phyloP scores from a whole-genome alignment of 2,888 invertebrate species.

The Melikaiella ostensackeni region DNA sequence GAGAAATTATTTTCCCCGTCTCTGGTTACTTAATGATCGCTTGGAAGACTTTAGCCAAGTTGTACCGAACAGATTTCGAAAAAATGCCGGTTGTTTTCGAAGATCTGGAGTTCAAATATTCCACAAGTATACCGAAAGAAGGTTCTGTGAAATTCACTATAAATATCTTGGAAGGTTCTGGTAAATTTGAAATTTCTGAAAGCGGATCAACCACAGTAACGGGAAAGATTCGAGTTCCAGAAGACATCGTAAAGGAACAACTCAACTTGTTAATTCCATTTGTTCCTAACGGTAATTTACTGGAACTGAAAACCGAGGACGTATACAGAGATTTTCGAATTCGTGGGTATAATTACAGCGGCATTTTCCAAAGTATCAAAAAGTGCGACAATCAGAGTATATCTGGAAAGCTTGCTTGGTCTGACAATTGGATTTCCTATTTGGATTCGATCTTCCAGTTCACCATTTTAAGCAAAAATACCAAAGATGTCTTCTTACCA shows the following conservation, averaged over 20 bases:
- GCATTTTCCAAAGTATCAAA: conserved; percentile 89
- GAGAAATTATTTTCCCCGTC: conserved; percentile 95
- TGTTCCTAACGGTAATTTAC: too few relatives aligned
- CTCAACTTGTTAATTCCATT: too few relatives aligned
- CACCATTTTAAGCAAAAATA: conserved; percentile 87
- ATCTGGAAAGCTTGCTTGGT: conserved; percentile 85
- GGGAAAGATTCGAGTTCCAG: conserved; percentile 81
- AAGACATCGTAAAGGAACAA: conserved; percentile 81
- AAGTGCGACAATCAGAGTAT: conserved; percentile 85
- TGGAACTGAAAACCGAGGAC: conserved; percentile 83
- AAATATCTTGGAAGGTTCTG: conserved; percentile 89
- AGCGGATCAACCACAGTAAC: conserved; percentile 89
- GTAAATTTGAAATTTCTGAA: conserved; percentile 94
- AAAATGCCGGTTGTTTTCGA: conserved; percentile 92
- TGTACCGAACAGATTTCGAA: conserved; percentile 85
- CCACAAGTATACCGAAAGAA: conserved; percentile 94
- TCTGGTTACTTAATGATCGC: conserved; percentile 93
- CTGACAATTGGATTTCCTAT: conserved; percentile 95
- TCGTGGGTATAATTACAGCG: conserved; percentile 92
- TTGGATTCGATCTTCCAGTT: conserved; percentile 98
- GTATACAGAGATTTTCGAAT: conserved; percentile 92
- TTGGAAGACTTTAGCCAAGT: conserved; percentile 92
- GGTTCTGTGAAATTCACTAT: conserved; percentile 88
- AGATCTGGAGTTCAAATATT: conserved; percentile 93
- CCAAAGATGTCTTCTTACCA: conserved; percentile 91